Base-by-base conservation (phyloP, 1,140 invertebrate genomes). In the Potamilus streckersoni region DNA sequence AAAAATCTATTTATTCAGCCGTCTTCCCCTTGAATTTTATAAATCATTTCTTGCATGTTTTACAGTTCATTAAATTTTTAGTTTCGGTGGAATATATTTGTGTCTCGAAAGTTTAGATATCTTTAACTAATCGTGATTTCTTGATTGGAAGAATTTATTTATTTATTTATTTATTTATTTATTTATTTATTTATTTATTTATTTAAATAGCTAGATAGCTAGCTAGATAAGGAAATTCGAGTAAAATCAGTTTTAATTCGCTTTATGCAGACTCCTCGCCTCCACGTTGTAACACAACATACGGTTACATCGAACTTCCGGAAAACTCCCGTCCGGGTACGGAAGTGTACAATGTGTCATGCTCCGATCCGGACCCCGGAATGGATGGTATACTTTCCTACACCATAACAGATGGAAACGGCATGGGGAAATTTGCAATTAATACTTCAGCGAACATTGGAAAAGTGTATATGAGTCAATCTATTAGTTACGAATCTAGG, bases 401-500 rank as follows among this genome's bases (percentile, higher is more conserved):
- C 56, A 27, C 49, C 64, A 72, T 77, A 15, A 66, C 57, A n/a
- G 58, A 72, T 16, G 75, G 75, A 14, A 77, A 77, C 38, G 68
- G 57, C 5, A 65, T 72, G n/a, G 75, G 70, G 6, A 77, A 72
- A 56, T 77, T 77, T 63, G 62, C 58, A 6, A 66, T 73, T 3
- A 77, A 77, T 20, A 62, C 65, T 8, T 38, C 56, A 11, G 58
- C 69, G 57, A 71, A 58, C n/a, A 38, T 63, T 2, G 75, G 69
- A 63, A 57, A 69, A 55, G 75, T 77, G 6, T 77, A 68, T 16
- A 63, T 77, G 2, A 61, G 67, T 31, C 75, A 77, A 58, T 58
- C 65, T 17, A 77, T 77, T 23, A 77, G 75, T 23, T 77, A 72
- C 63, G 75, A 77, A 61, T 77, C 75, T 1, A 71, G 75, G n/a